A percentile compares a stretch with the other conserved stretches of the same genome.
Conservation (phyloP, 2,113 vertebrate genomes). For the Perognathus longimembris region DNA sequence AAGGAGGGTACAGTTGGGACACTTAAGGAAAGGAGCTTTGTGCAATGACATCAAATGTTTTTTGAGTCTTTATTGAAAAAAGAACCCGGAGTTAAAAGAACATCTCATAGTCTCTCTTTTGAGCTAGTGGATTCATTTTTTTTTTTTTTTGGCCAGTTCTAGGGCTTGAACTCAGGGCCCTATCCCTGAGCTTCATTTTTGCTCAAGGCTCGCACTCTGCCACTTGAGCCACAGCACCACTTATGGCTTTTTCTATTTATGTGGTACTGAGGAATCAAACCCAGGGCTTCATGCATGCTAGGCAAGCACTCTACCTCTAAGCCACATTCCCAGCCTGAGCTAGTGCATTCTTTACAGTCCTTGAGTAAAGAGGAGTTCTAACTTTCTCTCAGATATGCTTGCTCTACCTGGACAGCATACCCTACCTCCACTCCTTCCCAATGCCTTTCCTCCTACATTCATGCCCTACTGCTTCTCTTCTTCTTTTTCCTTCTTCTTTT, state of each 20-base stretch:
- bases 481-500: constrained; percentile 1
- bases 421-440: neutral
- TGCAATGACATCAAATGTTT: neutral
- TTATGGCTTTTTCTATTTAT: too few relatives aligned
- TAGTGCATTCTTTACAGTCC: neutral
- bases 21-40: constrained; percentile 39
- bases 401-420: neutral
- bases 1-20: neutral
- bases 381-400: neutral
- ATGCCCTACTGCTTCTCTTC: constrained; percentile 7
- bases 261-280: too few relatives aligned
- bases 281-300: too few relatives aligned
- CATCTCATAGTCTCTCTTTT: neutral
- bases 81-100: neutral
- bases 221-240: too few relatives aligned
- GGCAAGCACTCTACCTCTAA: too few relatives aligned
- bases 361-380: neutral
- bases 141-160: too few relatives aligned
- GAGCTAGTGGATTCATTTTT: neutral
- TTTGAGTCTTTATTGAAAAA: neutral
- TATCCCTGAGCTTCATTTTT: too few relatives aligned
- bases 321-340: too few relatives aligned
- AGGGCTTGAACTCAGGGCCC: neutral
- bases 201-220: too few relatives aligned
- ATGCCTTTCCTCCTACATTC: neutral